Evolutionary conservation across 2,113 vertebrate genomes (phyloP).

Genomic region (Lophius piscatorius): DNA sequence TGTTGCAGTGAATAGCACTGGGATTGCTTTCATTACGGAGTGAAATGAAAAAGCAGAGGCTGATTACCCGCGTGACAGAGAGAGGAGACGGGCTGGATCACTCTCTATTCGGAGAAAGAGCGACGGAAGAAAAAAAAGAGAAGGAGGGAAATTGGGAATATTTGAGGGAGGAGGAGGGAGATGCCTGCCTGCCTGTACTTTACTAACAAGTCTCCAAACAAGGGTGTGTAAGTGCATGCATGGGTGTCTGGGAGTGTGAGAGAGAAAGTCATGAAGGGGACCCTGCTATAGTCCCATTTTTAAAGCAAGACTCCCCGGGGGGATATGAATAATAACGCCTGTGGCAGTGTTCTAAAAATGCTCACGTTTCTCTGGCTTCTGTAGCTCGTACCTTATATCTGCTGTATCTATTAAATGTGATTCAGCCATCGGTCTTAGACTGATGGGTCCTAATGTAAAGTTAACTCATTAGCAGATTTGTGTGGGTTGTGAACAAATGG

Average conservation of each 20-base stretch:
- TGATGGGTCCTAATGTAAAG: not conserved
- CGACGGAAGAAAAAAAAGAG: conserved; percentile 5
- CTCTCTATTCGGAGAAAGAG: conserved; percentile 47
- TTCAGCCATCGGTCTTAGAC: not conserved
- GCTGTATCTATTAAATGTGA: no score
- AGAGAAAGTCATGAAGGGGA: conserved; percentile 54
- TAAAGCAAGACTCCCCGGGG: conserved; percentile 63
- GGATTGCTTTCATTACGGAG: conserved; percentile 83
- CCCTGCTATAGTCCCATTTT: conserved; percentile 57
- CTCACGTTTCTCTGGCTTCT: conserved; percentile 37
- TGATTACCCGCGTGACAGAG: conserved; percentile 79
- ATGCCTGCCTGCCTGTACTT: conserved; percentile 41
- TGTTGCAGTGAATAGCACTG: conserved; percentile 73
- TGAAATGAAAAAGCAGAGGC: conserved; percentile 79
- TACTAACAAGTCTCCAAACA: conserved; percentile 54
- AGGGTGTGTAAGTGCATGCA: conserved; percentile 40
- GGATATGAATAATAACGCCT: conserved; percentile 70
- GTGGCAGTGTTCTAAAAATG: conserved; percentile 47
- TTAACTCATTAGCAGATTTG: conserved; percentile 1
- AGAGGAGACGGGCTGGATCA: conserved; percentile 66
- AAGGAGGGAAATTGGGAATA: not conserved
- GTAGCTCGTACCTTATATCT: conserved; percentile 13
- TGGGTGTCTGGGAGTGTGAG: conserved; percentile 37
- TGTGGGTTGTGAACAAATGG: conserved; percentile 20
- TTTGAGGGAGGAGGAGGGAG: conserved; percentile 10